Conservation (phyloP, 2,888 invertebrate species). For the Pyrochroa serraticornis region DNA sequence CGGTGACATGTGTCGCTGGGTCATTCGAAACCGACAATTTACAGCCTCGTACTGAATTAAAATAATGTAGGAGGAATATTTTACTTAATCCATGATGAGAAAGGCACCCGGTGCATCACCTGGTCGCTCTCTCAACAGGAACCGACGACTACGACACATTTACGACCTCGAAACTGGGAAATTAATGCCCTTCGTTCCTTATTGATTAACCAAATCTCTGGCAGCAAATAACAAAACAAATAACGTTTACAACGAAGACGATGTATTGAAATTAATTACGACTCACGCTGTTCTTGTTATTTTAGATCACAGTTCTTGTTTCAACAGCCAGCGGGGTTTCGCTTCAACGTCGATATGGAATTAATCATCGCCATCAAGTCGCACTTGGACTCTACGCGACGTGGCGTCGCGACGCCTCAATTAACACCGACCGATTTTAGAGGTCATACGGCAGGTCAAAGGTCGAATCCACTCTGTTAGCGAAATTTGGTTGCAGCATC, state of each 20-base stretch:
- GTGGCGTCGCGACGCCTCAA: no score
- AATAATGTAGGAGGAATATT: conserved; percentile 44
- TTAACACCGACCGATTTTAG: no score
- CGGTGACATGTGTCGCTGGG: conserved; percentile 44
- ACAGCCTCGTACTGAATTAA: conserved; percentile 38
- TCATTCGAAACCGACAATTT: conserved; percentile 31
- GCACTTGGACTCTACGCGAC: no score
- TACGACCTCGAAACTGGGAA: conserved; percentile 1
- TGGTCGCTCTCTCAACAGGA: neutral
- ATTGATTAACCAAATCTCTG: no score
- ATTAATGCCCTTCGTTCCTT: neutral
- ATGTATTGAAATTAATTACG: conserved; percentile 53
- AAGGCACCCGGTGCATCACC: conserved; percentile 3
- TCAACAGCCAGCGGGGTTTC: conserved; percentile 46
- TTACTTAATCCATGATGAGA: conserved; percentile 5
- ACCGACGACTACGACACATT: no score
- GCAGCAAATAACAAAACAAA: conserved; percentile 14
- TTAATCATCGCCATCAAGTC: conserved; percentile 51
- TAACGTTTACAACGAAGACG: conserved; percentile 39
- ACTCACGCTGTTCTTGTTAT: conserved; percentile 55
- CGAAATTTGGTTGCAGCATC: no score
- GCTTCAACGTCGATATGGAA: conserved; percentile 50
- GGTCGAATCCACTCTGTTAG: no score
- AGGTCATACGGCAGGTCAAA: no score
- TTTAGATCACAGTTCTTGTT: conserved; percentile 52